These are phyloP conservation scores for Drosophila simulans DNA, from an alignment of 1,140 invertebrate species.

Conservation along the genomic window DNA sequence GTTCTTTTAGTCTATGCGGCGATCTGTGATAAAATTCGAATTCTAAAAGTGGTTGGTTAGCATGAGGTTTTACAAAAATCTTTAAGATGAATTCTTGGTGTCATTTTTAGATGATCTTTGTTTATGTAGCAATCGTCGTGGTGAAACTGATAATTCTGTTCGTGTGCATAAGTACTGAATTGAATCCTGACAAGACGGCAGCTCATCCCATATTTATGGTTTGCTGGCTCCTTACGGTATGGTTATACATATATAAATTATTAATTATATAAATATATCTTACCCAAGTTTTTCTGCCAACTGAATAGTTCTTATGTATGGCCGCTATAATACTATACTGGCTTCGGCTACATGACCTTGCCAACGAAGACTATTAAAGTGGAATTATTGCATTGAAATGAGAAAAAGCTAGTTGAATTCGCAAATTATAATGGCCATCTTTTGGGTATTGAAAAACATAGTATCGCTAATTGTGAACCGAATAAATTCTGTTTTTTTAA, in stretches of 20 bases:
- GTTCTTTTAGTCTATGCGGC: neutral
- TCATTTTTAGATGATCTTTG: neutral
- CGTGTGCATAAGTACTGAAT: neutral
- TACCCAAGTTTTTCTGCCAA: too few species aligned
- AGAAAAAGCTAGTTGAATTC: neutral
- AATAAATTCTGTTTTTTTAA: neutral
- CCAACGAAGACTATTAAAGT: neutral
- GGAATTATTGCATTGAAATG: neutral
- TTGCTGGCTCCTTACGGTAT: neutral
- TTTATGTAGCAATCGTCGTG: neutral
- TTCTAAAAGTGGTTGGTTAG: neutral
- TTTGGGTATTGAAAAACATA: too few species aligned
- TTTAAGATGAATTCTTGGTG: neutral
- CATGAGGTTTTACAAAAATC: neutral
- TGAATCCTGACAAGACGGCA: neutral
- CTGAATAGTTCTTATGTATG: constrained; percentile 1
- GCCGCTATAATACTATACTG: neutral
- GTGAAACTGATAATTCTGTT: neutral
- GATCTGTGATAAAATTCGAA: neutral
- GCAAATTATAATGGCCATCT: neutral
- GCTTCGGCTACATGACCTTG: neutral
- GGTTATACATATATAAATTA: neutral
- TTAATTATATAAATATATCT: too few species aligned
- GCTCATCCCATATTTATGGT: neutral
- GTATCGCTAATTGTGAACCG: constrained; percentile 12